phyloP scores from a whole-genome alignment of 2,113 vertebrate species.

The Mirza zaza region DNA sequence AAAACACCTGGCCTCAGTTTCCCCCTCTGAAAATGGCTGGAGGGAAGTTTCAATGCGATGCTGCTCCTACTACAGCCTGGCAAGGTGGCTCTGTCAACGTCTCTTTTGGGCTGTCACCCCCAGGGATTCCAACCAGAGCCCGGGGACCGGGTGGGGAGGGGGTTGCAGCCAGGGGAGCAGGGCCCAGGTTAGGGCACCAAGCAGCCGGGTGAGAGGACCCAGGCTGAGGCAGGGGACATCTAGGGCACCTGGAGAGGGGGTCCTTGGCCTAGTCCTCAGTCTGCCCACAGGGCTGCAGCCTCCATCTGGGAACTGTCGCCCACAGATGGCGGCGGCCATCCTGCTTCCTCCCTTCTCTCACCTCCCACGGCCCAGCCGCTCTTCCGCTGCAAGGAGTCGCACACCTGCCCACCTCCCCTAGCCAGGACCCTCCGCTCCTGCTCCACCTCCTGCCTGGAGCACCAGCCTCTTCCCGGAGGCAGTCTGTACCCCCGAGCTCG shows the following conservation, averaged over 20 bases:
- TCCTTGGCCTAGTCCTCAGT: too few relatives aligned
- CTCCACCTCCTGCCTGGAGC: rapidly evolving
- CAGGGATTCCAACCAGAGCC: neutral
- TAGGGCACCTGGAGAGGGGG: neutral
- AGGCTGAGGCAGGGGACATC: neutral
- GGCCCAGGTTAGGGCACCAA: neutral
- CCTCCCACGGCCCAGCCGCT: neutral
- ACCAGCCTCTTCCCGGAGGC: neutral
- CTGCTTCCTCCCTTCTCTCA: neutral
- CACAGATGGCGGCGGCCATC: neutral
- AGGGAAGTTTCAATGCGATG: neutral
- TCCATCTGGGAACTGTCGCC: neutral
- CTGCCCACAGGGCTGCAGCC: neutral
- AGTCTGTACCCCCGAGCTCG: too few relatives aligned
- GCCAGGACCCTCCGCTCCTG: rapidly evolving
- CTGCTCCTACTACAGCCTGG: too few relatives aligned
- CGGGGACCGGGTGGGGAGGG: rapidly evolving
- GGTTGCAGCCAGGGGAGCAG: neutral
- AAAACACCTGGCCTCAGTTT: neutral
- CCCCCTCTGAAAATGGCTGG: neutral
- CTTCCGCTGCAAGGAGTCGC: neutral
- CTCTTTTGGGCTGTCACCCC: neutral
- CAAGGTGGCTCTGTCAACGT: neutral
- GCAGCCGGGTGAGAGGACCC: neutral
- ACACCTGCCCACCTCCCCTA: neutral